Conservation (phyloP, 2,113 vertebrate species). For the Phycodurus eques region DNA sequence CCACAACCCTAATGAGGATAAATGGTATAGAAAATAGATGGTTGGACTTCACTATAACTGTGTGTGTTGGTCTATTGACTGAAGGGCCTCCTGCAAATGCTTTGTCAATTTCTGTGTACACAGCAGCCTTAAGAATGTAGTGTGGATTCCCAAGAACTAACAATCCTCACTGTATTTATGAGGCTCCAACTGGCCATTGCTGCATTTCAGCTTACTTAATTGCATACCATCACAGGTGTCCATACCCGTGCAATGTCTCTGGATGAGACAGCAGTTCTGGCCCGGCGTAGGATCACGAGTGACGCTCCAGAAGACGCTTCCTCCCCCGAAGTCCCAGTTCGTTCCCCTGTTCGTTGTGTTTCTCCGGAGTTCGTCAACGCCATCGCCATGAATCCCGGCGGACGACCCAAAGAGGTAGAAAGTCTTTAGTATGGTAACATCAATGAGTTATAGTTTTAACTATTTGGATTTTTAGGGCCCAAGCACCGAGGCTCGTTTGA, state of each 20-base stretch:
- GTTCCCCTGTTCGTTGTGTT: conserved; percentile 86
- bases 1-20: too few species aligned
- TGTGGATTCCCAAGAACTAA: conserved; percentile 30
- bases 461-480: neutral
- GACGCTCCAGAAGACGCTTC: conserved; percentile 69
- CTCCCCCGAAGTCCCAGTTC: conserved; percentile 77
- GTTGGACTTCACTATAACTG: neutral
- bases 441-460: neutral
- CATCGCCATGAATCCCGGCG: conserved; percentile 92
- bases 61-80: neutral
- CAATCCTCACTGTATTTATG: conserved; percentile 17
- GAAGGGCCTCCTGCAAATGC: conserved; percentile 12
- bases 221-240: conserved; percentile 71
- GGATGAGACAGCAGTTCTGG: conserved; percentile 67
- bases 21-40: neutral
- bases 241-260: conserved; percentile 74
- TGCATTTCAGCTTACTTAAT: conserved; percentile 2
- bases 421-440: accelerated
- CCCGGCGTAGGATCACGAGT: conserved; percentile 75
- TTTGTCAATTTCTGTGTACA: conserved; percentile 10
- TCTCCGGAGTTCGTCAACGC: conserved; percentile 92
- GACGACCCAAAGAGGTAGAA: conserved; percentile 94
- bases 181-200: neutral
- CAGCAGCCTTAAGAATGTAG: conserved; percentile 4
- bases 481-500: neutral